phyloP scores from a whole-genome alignment of 2,797 vertebrate genomes.

The Eurystomus glaucurus region DNA sequence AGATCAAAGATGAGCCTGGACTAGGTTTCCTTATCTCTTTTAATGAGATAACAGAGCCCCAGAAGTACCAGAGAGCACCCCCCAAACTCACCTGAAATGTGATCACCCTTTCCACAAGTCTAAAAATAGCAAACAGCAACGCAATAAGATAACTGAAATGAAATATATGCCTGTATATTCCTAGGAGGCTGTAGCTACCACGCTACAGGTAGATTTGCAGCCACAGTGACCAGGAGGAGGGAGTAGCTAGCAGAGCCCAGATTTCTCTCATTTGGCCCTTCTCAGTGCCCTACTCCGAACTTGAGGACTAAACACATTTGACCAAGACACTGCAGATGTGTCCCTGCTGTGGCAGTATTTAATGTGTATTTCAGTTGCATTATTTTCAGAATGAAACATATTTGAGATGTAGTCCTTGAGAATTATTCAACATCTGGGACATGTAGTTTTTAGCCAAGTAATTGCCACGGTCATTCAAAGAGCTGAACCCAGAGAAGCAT shows the following conservation, averaged over 20 bases:
- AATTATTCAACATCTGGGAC: slow-evolving; percentile 39
- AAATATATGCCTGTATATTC: not conserved
- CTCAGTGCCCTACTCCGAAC: not conserved
- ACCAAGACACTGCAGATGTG: not conserved
- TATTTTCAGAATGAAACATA: not conserved
- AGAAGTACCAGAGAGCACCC: not conserved
- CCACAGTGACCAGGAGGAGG: not conserved
- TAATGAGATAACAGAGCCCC: not conserved
- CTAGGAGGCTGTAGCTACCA: not conserved
- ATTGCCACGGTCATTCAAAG: slow-evolving; percentile 25
- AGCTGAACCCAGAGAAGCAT: slow-evolving; percentile 46
- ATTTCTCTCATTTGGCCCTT: not conserved
- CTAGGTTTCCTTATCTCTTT: not conserved
- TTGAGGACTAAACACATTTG: not conserved
- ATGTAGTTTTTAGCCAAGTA: slow-evolving; percentile 39
- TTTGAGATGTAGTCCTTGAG: not conserved
- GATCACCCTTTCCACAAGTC: not conserved
- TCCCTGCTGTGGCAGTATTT: not conserved
- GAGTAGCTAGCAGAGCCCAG: not conserved
- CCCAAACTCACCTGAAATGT: not conserved
- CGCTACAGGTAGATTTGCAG: not conserved
- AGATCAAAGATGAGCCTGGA: not conserved
- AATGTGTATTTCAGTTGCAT: not conserved
- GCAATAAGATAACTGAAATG: not conserved
- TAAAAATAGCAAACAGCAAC: not conserved